Percentiles rank a stretch among this genome's conserved stretches.
Conservation (phyloP, 1,140 invertebrate genomes). For the Pteromalus puparum region DNA sequence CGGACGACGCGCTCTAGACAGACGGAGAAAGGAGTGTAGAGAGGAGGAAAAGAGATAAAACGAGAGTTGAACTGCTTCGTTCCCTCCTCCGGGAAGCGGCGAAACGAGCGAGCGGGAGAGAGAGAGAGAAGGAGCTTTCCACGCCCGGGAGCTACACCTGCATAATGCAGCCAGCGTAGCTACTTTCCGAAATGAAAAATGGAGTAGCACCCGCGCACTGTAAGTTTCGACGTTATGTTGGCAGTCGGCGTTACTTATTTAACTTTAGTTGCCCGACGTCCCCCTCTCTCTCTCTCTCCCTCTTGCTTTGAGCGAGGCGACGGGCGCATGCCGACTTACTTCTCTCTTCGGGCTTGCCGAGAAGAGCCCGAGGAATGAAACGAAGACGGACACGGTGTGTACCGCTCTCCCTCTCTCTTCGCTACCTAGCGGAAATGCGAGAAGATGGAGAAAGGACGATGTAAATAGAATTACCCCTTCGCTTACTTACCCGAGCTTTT, state of each 20-base stretch:
- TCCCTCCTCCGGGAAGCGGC: neutral
- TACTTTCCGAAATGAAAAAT: conserved; percentile 66
- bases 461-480: conserved; percentile 53
- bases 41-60: neutral
- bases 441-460: conserved; percentile 38
- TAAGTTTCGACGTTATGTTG: conserved; percentile 53
- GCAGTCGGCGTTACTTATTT: conserved; percentile 63
- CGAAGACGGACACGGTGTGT: conserved; percentile 27
- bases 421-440: conserved; percentile 6
- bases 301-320: conserved; percentile 27
- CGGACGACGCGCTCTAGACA: conserved; percentile 1
- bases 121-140: conserved; percentile 7
- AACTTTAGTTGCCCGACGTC: conserved; percentile 55
- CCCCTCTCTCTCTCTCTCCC: conserved; percentile 45
- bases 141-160: conserved; percentile 51
- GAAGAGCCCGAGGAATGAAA: conserved; percentile 41
- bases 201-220: conserved; percentile 55
- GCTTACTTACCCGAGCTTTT: conserved; percentile 34
- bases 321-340: conserved; percentile 12
- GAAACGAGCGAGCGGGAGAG: conserved; percentile 5
- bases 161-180: conserved; percentile 63
- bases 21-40: conserved; percentile 1
- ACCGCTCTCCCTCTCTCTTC: neutral
- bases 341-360: neutral
- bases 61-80: conserved; percentile 11